Conservation (phyloP, 2,113 vertebrate genomes). For the Megaptera novaeangliae region DNA sequence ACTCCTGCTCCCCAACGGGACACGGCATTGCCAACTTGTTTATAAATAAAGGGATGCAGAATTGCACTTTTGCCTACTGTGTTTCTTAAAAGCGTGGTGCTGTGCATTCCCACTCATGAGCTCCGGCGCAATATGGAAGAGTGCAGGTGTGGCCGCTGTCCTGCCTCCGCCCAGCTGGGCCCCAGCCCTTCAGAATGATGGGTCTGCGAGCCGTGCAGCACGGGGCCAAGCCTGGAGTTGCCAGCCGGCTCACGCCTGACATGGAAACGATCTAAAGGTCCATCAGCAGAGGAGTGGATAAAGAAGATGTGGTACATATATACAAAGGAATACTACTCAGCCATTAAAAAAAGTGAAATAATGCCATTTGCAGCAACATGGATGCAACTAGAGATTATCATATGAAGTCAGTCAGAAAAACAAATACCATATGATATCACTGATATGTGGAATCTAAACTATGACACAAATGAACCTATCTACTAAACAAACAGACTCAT, state of each 20-base stretch:
- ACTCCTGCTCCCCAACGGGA: conserved; percentile 11
- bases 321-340: neutral
- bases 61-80: conserved; percentile 66
- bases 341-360: neutral
- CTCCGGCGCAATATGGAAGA: conserved; percentile 47
- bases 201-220: neutral
- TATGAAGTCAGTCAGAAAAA: neutral
- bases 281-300: neutral
- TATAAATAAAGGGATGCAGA: conserved; percentile 64
- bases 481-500: neutral
- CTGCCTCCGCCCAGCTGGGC: neutral
- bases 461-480: neutral
- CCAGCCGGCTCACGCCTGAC: neutral
- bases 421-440: neutral
- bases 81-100: conserved; percentile 60
- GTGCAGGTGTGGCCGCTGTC: conserved; percentile 26
- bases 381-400: neutral
- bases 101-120: conserved; percentile 42
- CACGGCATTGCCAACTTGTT: conserved; percentile 45
- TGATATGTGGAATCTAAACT: neutral
- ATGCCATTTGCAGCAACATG: neutral
- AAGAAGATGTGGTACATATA: neutral
- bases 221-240: neutral
- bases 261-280: neutral
- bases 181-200: neutral